Percentiles rank a stretch among this genome's conserved stretches.
phyloP scores from a whole-genome alignment of 64 coral and sea anemone genomes.

The Montipora sp. region DNA sequence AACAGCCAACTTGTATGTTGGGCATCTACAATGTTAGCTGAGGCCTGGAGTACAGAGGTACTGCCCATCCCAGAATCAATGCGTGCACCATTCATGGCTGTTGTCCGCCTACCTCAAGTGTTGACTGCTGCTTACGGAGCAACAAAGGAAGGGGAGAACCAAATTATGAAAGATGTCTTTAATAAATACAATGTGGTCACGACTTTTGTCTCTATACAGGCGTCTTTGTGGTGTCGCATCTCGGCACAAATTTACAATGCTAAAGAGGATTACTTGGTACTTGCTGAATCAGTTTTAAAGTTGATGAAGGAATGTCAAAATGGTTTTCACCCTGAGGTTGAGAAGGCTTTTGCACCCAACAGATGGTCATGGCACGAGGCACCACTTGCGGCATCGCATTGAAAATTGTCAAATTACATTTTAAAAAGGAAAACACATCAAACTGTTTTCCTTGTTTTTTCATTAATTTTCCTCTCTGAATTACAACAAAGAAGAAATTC shows the following conservation, averaged over 20 bases:
- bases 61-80: slow-evolving; percentile 72
- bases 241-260: slow-evolving; percentile 79
- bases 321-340: slow-evolving; percentile 46
- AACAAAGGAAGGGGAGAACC: neutral
- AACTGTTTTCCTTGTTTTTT: too few species aligned
- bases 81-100: slow-evolving; percentile 85
- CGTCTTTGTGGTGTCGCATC: slow-evolving; percentile 86
- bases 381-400: neutral
- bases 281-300: slow-evolving; percentile 53
- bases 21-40: slow-evolving; percentile 79
- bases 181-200: slow-evolving; percentile 63
- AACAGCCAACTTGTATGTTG: slow-evolving; percentile 69
- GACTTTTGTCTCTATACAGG: slow-evolving; percentile 67
- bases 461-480: too few species aligned
- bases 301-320: slow-evolving; percentile 33
- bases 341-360: slow-evolving; percentile 25
- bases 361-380: slow-evolving; percentile 46
- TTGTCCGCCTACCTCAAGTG: slow-evolving; percentile 68
- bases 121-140: slow-evolving; percentile 69
- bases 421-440: too few species aligned
- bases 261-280: slow-evolving; percentile 67
- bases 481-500: too few species aligned
- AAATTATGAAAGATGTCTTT: slow-evolving; percentile 58
- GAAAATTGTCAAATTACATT: too few species aligned
- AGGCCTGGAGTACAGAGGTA: slow-evolving; percentile 79